These are phyloP conservation scores for Dallia pectoralis DNA, from an alignment of 2,797 vertebrate genomes.

Conservation along the genomic window DNA sequence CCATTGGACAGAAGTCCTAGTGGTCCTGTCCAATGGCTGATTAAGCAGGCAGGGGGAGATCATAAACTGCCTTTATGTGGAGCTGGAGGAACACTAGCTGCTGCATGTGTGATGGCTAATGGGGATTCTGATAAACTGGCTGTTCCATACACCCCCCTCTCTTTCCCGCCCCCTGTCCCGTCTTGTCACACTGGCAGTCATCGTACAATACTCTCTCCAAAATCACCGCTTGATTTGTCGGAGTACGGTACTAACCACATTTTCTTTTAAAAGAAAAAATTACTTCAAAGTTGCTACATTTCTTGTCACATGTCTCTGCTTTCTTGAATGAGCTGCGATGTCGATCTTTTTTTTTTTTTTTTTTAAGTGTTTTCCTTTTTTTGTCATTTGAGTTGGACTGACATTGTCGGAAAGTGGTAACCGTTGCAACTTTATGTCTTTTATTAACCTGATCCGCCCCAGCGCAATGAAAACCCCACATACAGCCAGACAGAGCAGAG, in stretches of 20 bases:
- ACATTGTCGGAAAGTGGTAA: conserved; percentile 74
- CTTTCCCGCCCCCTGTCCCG: conserved; percentile 71
- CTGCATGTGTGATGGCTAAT: no score
- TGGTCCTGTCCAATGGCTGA: conserved; percentile 62
- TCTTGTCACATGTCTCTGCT: conserved; percentile 83
- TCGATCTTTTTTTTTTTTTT: conserved; percentile 39
- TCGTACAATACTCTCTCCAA: conserved; percentile 75
- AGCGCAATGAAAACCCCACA: conserved; percentile 87
- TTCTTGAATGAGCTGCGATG: conserved; percentile 74
- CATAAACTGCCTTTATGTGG: neutral
- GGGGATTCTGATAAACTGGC: neutral
- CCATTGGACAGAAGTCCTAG: conserved; percentile 64
- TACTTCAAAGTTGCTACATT: conserved; percentile 80
- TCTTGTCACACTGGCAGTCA: conserved; percentile 84
- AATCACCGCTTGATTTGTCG: conserved; percentile 77
- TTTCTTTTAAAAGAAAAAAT: conserved; percentile 61
- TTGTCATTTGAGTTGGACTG: conserved; percentile 28
- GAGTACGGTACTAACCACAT: conserved; percentile 85
- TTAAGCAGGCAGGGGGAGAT: conserved; percentile 41
- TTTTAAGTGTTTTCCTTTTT: conserved; percentile 10
- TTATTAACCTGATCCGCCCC: conserved; percentile 62
- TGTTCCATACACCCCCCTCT: conserved; percentile 26
- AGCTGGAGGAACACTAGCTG: no score
- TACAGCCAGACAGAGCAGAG: conserved; percentile 87
- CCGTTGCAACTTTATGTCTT: conserved; percentile 76